Conservation (phyloP, 2,888 invertebrate species). For the Nemapogon koenigi region DNA sequence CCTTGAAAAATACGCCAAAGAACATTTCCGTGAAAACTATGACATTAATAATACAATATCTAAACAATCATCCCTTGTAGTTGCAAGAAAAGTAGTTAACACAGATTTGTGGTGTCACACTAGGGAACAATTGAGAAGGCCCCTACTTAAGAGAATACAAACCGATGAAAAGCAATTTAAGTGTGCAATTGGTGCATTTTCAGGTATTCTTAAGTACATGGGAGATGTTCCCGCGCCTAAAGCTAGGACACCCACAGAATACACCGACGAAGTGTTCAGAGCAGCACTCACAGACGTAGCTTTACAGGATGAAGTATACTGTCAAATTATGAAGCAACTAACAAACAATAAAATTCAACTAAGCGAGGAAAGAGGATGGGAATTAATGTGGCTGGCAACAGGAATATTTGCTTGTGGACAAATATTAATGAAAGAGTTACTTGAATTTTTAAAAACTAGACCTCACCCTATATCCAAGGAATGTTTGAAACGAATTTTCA, state of each 20-base stretch:
- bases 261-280: conserved; percentile 88
- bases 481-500: conserved; percentile 81
- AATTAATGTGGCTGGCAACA: conserved; percentile 89
- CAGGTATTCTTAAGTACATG: conserved; percentile 80
- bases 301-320: conserved; percentile 89
- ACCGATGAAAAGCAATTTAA: conserved; percentile 74
- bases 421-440: conserved; percentile 75
- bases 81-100: conserved; percentile 68
- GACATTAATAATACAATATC: conserved; percentile 60
- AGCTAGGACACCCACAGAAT: conserved; percentile 77
- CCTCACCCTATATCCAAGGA: conserved; percentile 79
- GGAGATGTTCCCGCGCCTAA: conserved; percentile 89
- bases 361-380: conserved; percentile 94
- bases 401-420: conserved; percentile 86
- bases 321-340: conserved; percentile 93
- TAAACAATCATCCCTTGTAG: conserved; percentile 68
- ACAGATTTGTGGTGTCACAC: conserved; percentile 86
- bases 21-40: conserved; percentile 74
- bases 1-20: conserved; percentile 81
- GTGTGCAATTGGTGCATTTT: conserved; percentile 76
- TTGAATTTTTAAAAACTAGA: conserved; percentile 76
- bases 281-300: conserved; percentile 76
- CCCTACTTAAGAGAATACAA: conserved; percentile 77
- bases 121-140: conserved; percentile 82
- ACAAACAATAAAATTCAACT: conserved; percentile 84